phyloP scores from a whole-genome alignment of 2,888 invertebrate genomes.

The Pyrocoelia pectoralis region DNA sequence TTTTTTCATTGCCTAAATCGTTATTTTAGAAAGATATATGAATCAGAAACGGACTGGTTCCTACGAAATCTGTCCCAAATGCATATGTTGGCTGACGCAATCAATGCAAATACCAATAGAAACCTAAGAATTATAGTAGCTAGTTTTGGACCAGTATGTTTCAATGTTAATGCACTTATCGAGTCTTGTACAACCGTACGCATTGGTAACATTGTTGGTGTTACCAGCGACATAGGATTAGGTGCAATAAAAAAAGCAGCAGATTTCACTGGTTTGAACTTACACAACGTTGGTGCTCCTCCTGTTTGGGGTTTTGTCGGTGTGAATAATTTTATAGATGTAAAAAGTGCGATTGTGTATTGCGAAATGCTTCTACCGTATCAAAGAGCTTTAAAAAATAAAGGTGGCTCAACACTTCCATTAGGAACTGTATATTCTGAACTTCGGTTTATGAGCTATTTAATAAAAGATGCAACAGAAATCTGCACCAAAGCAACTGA shows the following conservation, averaged over 20 bases:
- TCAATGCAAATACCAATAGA: conserved; percentile 62
- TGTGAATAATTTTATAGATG: conserved; percentile 64
- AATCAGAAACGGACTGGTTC: conserved; percentile 46
- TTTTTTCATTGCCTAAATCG: no score
- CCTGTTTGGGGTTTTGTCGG: conserved; percentile 73
- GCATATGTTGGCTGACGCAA: conserved; percentile 60
- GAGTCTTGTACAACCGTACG: conserved; percentile 57
- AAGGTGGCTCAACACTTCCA: conserved; percentile 61
- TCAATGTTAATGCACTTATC: conserved; percentile 64
- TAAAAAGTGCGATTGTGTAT: conserved; percentile 63
- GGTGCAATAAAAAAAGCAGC: conserved; percentile 58
- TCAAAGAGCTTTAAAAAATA: conserved; percentile 61
- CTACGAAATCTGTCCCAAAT: conserved; percentile 54
- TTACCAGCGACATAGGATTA: conserved; percentile 66
- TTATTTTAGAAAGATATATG: conserved; percentile 15
- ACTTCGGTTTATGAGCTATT: conserved; percentile 64
- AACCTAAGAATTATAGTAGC: conserved; percentile 64
- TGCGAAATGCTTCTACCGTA: conserved; percentile 64
- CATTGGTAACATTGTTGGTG: conserved; percentile 64
- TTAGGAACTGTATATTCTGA: conserved; percentile 63
- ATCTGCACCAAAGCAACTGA: conserved; percentile 30
- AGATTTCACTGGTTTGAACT: conserved; percentile 60
- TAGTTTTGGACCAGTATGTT: conserved; percentile 66
- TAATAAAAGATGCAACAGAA: conserved; percentile 57
- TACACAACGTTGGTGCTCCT: conserved; percentile 65